Conservation (phyloP, 2,888 invertebrate genomes). For the Biston betularia region DNA sequence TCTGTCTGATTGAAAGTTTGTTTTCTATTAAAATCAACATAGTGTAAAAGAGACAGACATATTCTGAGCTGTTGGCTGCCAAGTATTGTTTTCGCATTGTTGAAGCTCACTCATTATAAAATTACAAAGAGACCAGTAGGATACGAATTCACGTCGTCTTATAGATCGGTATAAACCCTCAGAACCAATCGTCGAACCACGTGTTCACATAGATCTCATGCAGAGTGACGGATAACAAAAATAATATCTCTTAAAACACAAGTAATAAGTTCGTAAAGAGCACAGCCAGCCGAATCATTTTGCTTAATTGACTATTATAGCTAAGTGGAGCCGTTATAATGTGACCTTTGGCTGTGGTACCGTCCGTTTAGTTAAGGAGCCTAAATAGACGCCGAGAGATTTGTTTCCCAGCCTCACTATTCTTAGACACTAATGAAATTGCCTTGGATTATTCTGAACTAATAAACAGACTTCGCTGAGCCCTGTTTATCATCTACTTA, state of each 20-base stretch:
- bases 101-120: too few relatives aligned
- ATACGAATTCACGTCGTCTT: too few relatives aligned
- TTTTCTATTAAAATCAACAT: too few relatives aligned
- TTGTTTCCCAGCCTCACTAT: constrained; percentile 6
- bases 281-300: constrained; percentile 12
- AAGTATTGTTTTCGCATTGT: too few relatives aligned
- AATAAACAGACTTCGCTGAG: constrained; percentile 12
- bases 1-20: too few relatives aligned
- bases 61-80: too few relatives aligned
- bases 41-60: too few relatives aligned
- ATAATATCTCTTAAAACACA: background rate
- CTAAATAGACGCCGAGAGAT: constrained; percentile 13
- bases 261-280: constrained; percentile 6
- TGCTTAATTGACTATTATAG: constrained; percentile 21
- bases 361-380: background rate
- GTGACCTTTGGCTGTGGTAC: constrained; percentile 5
- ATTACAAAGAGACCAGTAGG: too few relatives aligned
- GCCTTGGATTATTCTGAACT: constrained; percentile 19
- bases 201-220: background rate
- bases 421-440: constrained; percentile 10
- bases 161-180: too few relatives aligned
- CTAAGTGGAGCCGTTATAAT: constrained; percentile 7
- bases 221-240: background rate
- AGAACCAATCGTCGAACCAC: too few relatives aligned
- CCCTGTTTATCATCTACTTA: constrained; percentile 15